A percentile compares a stretch with the other conserved stretches of the same genome.
These are phyloP conservation scores for Eolophus roseicapilla DNA, from an alignment of 2,113 vertebrate species.

Conservation along the genomic window DNA sequence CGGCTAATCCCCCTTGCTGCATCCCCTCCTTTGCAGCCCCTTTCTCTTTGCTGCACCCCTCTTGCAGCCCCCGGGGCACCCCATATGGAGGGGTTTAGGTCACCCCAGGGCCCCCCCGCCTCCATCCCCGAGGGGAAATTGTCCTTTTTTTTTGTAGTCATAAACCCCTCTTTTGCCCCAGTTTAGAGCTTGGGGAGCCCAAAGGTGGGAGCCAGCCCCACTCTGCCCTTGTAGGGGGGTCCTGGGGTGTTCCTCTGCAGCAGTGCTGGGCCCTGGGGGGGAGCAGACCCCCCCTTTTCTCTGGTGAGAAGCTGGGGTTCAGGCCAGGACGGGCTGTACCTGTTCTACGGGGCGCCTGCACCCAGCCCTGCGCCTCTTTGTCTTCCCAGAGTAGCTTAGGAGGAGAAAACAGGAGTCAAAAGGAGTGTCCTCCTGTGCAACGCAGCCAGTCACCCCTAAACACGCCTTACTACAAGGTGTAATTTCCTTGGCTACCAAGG, in stretches of 20 bases:
- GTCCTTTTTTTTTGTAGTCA: background rate
- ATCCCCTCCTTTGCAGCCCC: background rate
- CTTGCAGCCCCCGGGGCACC: no score
- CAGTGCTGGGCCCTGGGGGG: background rate
- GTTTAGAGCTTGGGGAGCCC: background rate
- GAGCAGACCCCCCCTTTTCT: background rate
- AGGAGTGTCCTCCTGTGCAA: slow-evolving; percentile 4
- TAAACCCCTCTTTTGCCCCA: background rate
- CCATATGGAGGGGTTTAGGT: background rate
- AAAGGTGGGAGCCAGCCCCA: background rate
- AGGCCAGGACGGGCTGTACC: slow-evolving; percentile 36
- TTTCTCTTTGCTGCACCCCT: background rate
- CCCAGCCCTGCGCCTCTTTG: slow-evolving; percentile 31
- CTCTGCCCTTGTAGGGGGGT: background rate
- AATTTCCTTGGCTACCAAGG: background rate
- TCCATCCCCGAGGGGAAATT: background rate
- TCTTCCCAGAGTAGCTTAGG: slow-evolving; percentile 22
- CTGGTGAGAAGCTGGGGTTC: slow-evolving; percentile 36
- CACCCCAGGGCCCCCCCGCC: background rate
- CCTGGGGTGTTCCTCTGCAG: background rate
- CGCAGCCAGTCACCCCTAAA: background rate
- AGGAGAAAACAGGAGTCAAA: slow-evolving; percentile 18
- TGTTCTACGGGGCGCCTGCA: slow-evolving; percentile 15
- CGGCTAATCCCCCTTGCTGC: background rate
- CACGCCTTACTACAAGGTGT: slow-evolving; percentile 14